phyloP scores from a whole-genome alignment of 2,797 vertebrate species.

The Potorous gilbertii region DNA sequence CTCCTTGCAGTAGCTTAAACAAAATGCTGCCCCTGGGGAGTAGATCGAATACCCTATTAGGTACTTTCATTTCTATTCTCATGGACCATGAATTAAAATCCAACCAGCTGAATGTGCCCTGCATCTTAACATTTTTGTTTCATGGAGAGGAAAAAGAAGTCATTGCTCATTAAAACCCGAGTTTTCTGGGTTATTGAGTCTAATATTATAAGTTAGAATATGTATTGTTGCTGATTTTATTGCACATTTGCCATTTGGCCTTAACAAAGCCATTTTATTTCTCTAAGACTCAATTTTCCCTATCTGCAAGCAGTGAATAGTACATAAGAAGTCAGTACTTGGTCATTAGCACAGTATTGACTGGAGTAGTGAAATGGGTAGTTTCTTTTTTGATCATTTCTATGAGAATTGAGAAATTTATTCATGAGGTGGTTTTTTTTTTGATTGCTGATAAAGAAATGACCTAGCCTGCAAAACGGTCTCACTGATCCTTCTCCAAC shows the following conservation, averaged over 20 bases:
- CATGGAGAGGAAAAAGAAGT: not conserved
- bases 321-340: conserved; percentile 31
- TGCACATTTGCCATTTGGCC: not conserved
- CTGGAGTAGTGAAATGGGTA: not conserved
- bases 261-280: not conserved
- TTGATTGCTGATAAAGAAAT: not conserved
- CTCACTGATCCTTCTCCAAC: not conserved
- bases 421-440: conserved; percentile 22
- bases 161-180: conserved; percentile 32
- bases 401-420: conserved; percentile 21
- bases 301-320: conserved; percentile 12
- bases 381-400: conserved; percentile 17
- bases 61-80: conserved; percentile 40
- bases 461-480: not conserved
- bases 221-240: conserved; percentile 38
- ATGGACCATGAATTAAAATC: not conserved
- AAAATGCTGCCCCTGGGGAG: not conserved
- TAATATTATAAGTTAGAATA: not conserved
- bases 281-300: conserved; percentile 38
- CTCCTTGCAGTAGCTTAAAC: conserved; percentile 1
- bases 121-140: conserved; percentile 6
- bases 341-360: not conserved
- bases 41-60: conserved; percentile 22
- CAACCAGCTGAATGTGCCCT: not conserved
- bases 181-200: not conserved